Evolutionary conservation across 2,797 vertebrate species (phyloP).

Genomic region (Anomalospiza imberbis): DNA sequence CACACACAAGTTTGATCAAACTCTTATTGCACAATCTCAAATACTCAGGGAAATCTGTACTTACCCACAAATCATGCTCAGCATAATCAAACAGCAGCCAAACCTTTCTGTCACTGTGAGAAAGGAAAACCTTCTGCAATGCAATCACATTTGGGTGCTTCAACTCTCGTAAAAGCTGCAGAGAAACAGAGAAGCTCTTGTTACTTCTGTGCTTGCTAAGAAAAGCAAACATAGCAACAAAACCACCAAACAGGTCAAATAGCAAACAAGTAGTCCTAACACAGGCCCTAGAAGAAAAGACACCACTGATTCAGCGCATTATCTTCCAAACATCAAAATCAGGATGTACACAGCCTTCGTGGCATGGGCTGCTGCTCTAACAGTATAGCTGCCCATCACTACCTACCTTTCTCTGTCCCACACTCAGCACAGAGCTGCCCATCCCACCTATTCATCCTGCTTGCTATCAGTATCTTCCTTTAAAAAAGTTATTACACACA

Average conservation of each 20-base stretch:
- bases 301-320: neutral
- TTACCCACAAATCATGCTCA: slow-evolving; percentile 97
- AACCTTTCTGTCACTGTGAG: slow-evolving; percentile 96
- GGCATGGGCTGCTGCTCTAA: neutral
- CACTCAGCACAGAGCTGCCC: neutral
- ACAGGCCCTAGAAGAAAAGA: neutral
- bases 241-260: neutral
- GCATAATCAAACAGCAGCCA: slow-evolving; percentile 98
- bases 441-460: neutral
- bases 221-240: neutral
- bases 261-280: neutral
- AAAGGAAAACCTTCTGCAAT: slow-evolving; percentile 98
- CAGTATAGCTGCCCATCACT: neutral
- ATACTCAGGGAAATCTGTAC: slow-evolving; percentile 56
- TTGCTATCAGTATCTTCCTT: neutral
- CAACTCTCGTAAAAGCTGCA: slow-evolving; percentile 93
- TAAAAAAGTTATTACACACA: neutral
- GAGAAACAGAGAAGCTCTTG: slow-evolving; percentile 56
- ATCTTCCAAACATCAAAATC: neutral
- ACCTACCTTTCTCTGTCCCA: neutral
- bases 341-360: accelerated
- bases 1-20: neutral
- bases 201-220: neutral
- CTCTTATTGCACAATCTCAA: neutral
- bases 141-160: slow-evolving; percentile 97